A percentile compares a stretch with the other conserved stretches of the same genome.
Evolutionary conservation across 2,113 vertebrate species (phyloP).

Genomic region (Platysteira castanea): DNA sequence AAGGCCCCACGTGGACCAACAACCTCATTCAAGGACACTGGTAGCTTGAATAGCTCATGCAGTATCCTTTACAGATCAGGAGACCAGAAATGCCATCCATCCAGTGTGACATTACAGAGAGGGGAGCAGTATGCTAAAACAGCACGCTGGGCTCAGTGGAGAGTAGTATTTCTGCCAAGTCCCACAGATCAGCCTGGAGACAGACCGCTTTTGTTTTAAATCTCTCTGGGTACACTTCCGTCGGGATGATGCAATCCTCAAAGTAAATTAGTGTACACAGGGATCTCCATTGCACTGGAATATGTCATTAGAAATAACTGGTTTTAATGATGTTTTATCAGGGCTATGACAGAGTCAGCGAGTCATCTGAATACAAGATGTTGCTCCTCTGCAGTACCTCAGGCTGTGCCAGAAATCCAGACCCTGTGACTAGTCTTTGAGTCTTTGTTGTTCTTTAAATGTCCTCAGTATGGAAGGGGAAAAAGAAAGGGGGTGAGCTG

Average conservation of each 20-base stretch:
- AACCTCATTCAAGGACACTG: slow-evolving; percentile 10
- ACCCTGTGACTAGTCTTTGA: background rate
- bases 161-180: slow-evolving; percentile 10
- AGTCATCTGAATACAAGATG: slow-evolving; percentile 31
- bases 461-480: background rate
- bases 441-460: background rate
- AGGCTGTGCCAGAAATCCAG: background rate
- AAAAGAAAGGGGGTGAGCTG: background rate
- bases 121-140: slow-evolving; percentile 19
- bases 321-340: slow-evolving; percentile 32
- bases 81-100: slow-evolving; percentile 37
- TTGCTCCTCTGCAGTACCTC: background rate
- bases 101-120: slow-evolving; percentile 25
- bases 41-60: background rate
- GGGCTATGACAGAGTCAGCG: background rate
- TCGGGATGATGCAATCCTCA: slow-evolving; percentile 33
- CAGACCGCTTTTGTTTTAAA: slow-evolving; percentile 59
- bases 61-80: background rate
- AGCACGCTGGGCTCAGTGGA: slow-evolving; percentile 1
- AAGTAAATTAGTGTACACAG: slow-evolving; percentile 51
- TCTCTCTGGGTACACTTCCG: slow-evolving; percentile 46
- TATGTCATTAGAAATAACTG: slow-evolving; percentile 45
- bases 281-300: slow-evolving; percentile 11
- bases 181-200: slow-evolving; percentile 48
- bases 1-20: background rate